phyloP scores from a whole-genome alignment of 1,140 invertebrate species.

The Bombyx mori region ASM3026992v2 NC_085135.1:6506501-6507000 shows the following conservation, averaged over 20 bases:
- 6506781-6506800: neutral
- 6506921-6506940: constrained; percentile 15
- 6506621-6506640: constrained; percentile 6
- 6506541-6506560: constrained; percentile 15
- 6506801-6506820: constrained; percentile 1
- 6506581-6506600: constrained; percentile 10
- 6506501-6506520: constrained; percentile 16
- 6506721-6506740: constrained; percentile 8
- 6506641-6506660: constrained; percentile 11
- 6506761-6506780: constrained; percentile 5
- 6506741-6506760: constrained; percentile 6
- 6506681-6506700: constrained; percentile 15
- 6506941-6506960: constrained; percentile 2
- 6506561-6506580: constrained; percentile 11
- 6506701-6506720: constrained; percentile 19
- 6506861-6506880: constrained; percentile 1
- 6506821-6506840: constrained; percentile 9
- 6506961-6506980: constrained; percentile 1
- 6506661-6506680: constrained; percentile 17
- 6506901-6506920: constrained; percentile 19
- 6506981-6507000: neutral
- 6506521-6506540: constrained; percentile 16
- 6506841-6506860: constrained; percentile 7
- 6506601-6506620: constrained; percentile 9
- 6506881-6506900: constrained; percentile 16